A percentile compares a stretch with the other conserved stretches of the same genome.
Conservation (phyloP, 2,888 invertebrate species). For the Acleris emargana region DNA sequence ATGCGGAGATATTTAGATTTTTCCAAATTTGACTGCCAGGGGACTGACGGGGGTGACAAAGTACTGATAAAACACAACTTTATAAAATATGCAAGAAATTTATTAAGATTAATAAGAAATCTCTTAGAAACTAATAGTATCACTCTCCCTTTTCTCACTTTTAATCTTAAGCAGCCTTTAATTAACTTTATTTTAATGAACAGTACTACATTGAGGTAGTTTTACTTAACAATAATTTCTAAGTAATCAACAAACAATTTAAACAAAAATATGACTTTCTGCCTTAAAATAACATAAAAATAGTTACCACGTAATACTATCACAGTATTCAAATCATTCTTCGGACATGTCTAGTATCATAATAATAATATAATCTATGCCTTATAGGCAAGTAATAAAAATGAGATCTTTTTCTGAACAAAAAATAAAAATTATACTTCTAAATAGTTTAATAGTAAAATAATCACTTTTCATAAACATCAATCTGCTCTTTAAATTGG, state of each 20-base stretch:
- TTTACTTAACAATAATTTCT: constrained; percentile 16
- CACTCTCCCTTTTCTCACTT: not conserved
- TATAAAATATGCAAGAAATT: not conserved
- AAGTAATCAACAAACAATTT: constrained; percentile 29
- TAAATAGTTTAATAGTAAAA: constrained; percentile 2
- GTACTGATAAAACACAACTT: constrained; percentile 5
- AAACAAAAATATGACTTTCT: constrained; percentile 25
- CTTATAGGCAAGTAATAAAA: constrained; percentile 21
- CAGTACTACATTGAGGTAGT: not conserved
- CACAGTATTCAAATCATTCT: constrained; percentile 20
- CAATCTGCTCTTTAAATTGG: constrained; percentile 37
- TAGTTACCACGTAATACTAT: constrained; percentile 17
- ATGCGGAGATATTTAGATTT: constrained; percentile 28
- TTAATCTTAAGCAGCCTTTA: not conserved
- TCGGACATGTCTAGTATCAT: constrained; percentile 11
- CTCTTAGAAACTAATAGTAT: not conserved
- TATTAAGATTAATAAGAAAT: not conserved
- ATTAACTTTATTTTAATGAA: not conserved
- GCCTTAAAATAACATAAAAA: not conserved
- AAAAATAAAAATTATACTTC: constrained; percentile 13
- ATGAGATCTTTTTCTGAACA: constrained; percentile 27
- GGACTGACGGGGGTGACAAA: too few species aligned
- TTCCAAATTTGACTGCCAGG: constrained; percentile 18
- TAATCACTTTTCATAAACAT: constrained; percentile 30
- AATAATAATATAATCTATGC: constrained; percentile 26